Base-by-base conservation (phyloP, 2,888 invertebrate species). In the Netelia fuscicornis region DNA sequence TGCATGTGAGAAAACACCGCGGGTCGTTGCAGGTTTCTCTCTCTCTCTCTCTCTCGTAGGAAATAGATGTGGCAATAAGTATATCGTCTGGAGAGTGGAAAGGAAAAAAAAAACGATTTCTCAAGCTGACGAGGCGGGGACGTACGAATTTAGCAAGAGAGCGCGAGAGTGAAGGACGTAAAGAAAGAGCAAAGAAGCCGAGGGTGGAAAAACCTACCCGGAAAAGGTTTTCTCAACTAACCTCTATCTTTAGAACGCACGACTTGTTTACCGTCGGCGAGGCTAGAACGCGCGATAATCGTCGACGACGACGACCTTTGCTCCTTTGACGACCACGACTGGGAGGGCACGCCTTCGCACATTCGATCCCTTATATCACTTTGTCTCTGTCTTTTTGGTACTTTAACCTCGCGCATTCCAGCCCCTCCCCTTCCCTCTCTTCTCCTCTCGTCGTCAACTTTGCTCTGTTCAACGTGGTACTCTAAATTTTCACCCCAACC, bases 241-340 rank as follows among this genome's bases (percentile, higher is more conserved):
- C 71, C 62, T 60, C 72, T 77, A 84, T 77, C 81, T 81, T 81
- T 77, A 65, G n/a, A 77, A 77, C 76, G 81, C 84, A 84, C 76
- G 81, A 81, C 77, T 81, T 84, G 84, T 72, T 84, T 84, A 81
- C 83, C 71, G 70, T 52, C 71, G 48, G 37, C 20, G 48, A 6
- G 44, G n/a, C 23, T 30, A 30, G 30, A 64, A 42, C 78, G 75
- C 13, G 58, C 23, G 75, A 84, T 84, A 84, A 84, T 84, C 79
- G 80, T 58, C 71, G 75, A 58, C 25, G 79, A 52, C 71, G 37
- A 56, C 65, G 62, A 44, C 71, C 60, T 52, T 75, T 56, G 37
- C 37, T 37, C 6, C 37, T 37, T 54, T 58, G 42, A 37, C 64
- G n/a, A 64, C 56, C 58, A 54, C 54, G 52, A 52, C 52, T 52